Evolutionary conservation across 1,140 invertebrate species (phyloP), one percentile per base, ranked within the genome.

Genomic region (Paraescarpia echinospica): DNA sequence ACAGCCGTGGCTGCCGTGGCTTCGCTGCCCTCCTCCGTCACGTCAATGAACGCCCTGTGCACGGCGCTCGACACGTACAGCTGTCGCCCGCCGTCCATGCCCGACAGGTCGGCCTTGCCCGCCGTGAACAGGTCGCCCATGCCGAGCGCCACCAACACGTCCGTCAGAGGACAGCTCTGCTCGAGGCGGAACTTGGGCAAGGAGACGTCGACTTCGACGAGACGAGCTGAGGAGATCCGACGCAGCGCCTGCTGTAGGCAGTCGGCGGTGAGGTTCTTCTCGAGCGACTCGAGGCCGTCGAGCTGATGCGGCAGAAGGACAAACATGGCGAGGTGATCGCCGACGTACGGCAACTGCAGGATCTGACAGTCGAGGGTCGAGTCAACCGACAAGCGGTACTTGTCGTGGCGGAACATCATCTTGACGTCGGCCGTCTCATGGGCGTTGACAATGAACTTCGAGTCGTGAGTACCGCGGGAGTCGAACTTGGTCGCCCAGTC

Each of bases 401-500:
- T 97, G 77, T 97, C 96, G 18, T 96, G 97, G 0, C 97, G 96
- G 6, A 96, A 97, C 98, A 94, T 94, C 93, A 93, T 93, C 4
- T 92, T n/a, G 22, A 93, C 93, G 59, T 59, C 31, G 33, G 92
- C 93, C 0, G 94, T 94, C 48, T 96, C 95, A 6, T 95, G 94
- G 0, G 96, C 93, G n/a, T 92, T 91, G 31, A 94, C 92, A 90
- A 93, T 93, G 91, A 96, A 96, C 27, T 94, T 92, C 48, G 94
- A 93, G 89, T 93, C 91, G 92, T 95, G 96, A 0, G 97, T 98
- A 27, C 94, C 94, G 2, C 95, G 95, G 0, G 95, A 94, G 14
- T 97, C 95, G 94, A 98, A 98, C 90, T 97, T 96, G n/a, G 96
- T 96, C 77, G 97, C 96, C 98, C 98, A 98, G 91, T 97, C 96